These are phyloP conservation scores for Buphagus erythrorhynchus DNA, from an alignment of 2,797 vertebrate species.

Conservation along the genomic window DNA sequence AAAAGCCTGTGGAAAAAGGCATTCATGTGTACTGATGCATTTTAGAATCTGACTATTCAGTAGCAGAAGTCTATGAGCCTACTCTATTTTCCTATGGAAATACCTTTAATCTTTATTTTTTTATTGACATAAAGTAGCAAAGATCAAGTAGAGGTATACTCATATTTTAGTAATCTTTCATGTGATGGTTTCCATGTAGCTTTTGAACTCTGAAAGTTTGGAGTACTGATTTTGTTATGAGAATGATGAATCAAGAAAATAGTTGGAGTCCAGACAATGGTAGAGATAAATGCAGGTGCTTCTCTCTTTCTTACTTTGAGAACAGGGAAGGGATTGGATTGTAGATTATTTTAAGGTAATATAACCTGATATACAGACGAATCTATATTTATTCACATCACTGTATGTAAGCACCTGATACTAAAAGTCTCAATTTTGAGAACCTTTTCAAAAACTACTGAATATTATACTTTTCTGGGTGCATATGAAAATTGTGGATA, in stretches of 20 bases:
- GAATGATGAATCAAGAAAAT: background rate
- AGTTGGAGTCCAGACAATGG: background rate
- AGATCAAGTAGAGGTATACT: background rate
- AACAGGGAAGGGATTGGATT: background rate
- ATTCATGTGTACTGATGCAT: background rate
- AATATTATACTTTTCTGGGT: background rate
- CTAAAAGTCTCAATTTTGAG: background rate
- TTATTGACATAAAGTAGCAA: background rate
- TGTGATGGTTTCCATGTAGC: background rate
- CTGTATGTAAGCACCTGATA: background rate
- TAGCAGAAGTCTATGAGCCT: background rate
- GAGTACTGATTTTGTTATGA: background rate
- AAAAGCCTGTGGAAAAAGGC: background rate
- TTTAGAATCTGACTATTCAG: background rate
- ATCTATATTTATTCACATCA: accelerated
- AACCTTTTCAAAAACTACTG: background rate
- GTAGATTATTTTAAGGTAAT: background rate
- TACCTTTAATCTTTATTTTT: background rate
- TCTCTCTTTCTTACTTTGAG: background rate
- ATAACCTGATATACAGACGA: background rate
- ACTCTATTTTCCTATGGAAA: background rate
- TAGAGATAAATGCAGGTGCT: background rate
- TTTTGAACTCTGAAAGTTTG: background rate
- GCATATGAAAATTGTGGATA: background rate
- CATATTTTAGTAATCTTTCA: background rate